Evolutionary conservation across 2,888 invertebrate species (phyloP).

Genomic region (Eulithis prunata): DNA sequence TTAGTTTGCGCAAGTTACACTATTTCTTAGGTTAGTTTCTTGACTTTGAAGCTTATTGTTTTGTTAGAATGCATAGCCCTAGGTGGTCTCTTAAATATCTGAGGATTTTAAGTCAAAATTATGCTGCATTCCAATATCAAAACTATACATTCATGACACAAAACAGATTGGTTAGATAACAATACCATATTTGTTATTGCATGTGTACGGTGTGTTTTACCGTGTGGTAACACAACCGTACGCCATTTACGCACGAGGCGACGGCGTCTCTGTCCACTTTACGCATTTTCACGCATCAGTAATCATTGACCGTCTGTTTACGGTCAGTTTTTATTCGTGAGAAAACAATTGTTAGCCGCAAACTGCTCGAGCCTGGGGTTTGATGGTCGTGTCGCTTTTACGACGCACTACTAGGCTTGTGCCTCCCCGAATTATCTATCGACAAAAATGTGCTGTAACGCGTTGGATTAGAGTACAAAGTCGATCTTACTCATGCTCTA

Average conservation of each 20-base stretch:
- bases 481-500: background rate
- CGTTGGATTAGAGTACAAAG: background rate
- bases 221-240: slow-evolving; percentile 4
- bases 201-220: background rate
- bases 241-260: background rate
- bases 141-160: background rate
- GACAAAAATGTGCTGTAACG: slow-evolving; percentile 1
- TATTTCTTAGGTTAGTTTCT: slow-evolving; percentile 13
- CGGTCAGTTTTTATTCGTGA: slow-evolving; percentile 67
- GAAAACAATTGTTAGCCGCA: slow-evolving; percentile 75
- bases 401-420: slow-evolving; percentile 28
- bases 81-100: slow-evolving; percentile 15
- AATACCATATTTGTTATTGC: no score
- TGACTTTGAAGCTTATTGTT: slow-evolving; percentile 22
- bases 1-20: slow-evolving; percentile 37
- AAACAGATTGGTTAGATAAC: no score
- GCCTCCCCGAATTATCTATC: background rate
- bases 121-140: background rate
- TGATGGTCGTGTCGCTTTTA: slow-evolving; percentile 48
- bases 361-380: slow-evolving; percentile 52
- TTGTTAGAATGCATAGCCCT: slow-evolving; percentile 11
- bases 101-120: background rate
- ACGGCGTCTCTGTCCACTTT: slow-evolving; percentile 35
- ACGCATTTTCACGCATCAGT: slow-evolving; percentile 49
- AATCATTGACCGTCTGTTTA: slow-evolving; percentile 62